Evolutionary conservation across 1,140 invertebrate genomes (phyloP), one percentile per base, ranked within the genome.

Genomic region (Hylaeus anthracinus): DNA sequence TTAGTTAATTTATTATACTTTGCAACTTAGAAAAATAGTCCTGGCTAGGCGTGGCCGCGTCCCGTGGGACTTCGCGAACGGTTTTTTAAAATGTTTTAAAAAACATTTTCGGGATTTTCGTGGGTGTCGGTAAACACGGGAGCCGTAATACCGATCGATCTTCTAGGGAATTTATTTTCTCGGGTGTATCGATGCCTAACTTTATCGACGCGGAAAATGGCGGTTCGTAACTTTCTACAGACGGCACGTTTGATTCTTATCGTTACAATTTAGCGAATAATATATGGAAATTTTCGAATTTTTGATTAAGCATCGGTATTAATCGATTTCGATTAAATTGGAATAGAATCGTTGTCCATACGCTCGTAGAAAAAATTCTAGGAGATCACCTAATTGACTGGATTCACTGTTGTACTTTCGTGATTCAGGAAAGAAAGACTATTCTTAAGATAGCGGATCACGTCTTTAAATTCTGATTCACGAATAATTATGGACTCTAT

Each of bases 1-100:
- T 64, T 64, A 43, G 87, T 92, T 93, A 92, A 91, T 93, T 93
- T 91, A 91, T 93, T 92, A 93, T 90, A 92, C 86, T 92, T 93
- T 92, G 93, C 91, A 93, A 93, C 88, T 93, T 93, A 93, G 91
- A 93, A 93, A 93, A 93, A 93, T 93, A 93, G 88, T 93, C 89
- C 83, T 91, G 90, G 88, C 85, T 90, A 90, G 87, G 74, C 89
- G 88, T 86, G 88, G 89, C 90, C 91, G 91, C 86, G 88, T 91
- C 91, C 89, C 90, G 89, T 89, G 83, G 71, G 71, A 69, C 81
- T 58, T 69, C 69, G 71, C 79, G 14, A 79, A 53, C 15, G n/a
- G 37, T 63, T 43, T 14, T 26, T 5, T 26, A 26, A 0, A 26
- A 26, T 26, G 26, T 26, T 26, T 26, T 26, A 26, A 26, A 0